Evolutionary conservation across 2,113 vertebrate genomes (phyloP), one percentile per base, ranked within the genome.

Genomic region (Coracopsis vasa): DNA sequence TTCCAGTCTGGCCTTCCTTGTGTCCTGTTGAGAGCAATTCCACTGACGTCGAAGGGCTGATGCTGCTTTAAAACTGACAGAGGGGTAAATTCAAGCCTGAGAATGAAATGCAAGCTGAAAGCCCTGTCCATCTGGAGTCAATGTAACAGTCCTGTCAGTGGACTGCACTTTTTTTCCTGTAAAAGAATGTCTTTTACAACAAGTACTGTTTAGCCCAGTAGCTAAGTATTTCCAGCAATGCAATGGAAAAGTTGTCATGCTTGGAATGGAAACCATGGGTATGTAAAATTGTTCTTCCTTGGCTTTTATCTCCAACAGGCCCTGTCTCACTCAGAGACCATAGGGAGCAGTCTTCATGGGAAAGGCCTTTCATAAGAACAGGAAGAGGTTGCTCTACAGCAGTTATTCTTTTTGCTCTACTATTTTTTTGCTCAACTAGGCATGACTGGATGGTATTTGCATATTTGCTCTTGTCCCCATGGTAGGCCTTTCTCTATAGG

Each of bases 11-110:
- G 73, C 23, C 10, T 89, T 24, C 33, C 11, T 66, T 60, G n/a
- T 0, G 2, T 48, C 39, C 51, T 66, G 5, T 45, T 62, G 66
- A 71, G 58, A 69, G 28, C 0, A 0, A 13, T 24, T 72, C 39
- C 54, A 19, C 29, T 56, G 61, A n/a, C 16, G 25, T 84, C 35
- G 9, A 44, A 66, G 77, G 45, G 56, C 58, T 77, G 37, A 11
- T 60, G 11, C 42, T 24, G n/a, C 61, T 20, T 17, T 81, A 47
- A 23, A 33, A 10, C 31, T 42, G 75, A 16, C 86, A 72, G 31
- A 35, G 82, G 50, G 29, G 69, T 58, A 39, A 66, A 48, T 56
- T 81, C 39, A 50, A 78, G 39, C 56, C 77, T 41, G 54, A 50
- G 50, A 42, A 29, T 33, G 17, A 94, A 91, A 67, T 1, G 1